Evolutionary conservation across 1,140 invertebrate species (phyloP).

Genomic region (Tribolium madens): DNA sequence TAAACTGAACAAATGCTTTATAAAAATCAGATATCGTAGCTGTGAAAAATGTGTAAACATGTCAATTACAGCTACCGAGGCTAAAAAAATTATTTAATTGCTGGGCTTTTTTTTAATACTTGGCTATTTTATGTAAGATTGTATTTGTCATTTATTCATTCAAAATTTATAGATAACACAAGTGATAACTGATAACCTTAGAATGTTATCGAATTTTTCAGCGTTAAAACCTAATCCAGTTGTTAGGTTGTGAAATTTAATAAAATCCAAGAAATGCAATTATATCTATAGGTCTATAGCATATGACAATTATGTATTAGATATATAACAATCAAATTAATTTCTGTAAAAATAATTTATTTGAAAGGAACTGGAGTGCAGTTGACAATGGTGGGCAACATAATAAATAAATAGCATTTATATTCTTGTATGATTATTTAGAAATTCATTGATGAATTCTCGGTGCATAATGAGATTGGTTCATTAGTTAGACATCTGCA

Average conservation of each 20-base stretch:
- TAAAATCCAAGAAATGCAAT: background rate
- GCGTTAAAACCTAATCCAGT: background rate
- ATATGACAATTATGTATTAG: no score
- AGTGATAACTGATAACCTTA: conserved; percentile 22
- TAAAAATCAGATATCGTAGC: no score
- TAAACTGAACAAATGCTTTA: no score
- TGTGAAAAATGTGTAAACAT: no score
- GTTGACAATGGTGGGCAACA: conserved; percentile 5
- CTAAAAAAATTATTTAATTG: background rate
- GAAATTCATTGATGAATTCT: conserved; percentile 10
- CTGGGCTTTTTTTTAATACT: background rate
- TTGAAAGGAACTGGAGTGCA: background rate
- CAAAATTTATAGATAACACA: conserved; percentile 13
- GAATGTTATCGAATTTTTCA: conserved; percentile 7
- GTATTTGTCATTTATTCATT: conserved; percentile 25
- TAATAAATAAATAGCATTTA: conserved; percentile 18
- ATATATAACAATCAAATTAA: background rate
- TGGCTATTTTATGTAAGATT: conserved; percentile 12
- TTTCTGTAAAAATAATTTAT: background rate
- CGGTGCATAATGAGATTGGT: background rate
- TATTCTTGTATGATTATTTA: conserved; percentile 23
- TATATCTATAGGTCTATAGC: background rate
- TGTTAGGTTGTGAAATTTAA: background rate
- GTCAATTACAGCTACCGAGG: no score
- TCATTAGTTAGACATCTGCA: background rate